Conservation (phyloP, 2,113 vertebrate species). For the Murina feae region DNA sequence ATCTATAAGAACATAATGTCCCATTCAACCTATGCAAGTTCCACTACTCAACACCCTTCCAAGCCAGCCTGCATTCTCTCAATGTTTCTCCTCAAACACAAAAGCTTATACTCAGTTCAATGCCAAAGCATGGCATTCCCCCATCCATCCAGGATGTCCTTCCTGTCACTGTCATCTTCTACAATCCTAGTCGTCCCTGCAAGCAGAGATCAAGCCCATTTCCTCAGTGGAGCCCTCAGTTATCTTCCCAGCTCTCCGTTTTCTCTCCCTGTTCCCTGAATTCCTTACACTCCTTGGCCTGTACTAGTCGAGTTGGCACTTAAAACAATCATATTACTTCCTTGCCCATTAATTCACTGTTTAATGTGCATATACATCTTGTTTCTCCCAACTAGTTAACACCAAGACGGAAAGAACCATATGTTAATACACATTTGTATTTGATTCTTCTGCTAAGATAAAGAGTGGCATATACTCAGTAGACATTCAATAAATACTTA, state of each 20-base stretch:
- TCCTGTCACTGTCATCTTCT: background rate
- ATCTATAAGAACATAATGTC: background rate
- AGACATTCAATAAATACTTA: background rate
- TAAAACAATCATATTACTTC: background rate
- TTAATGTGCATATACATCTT: background rate
- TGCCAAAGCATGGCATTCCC: fast-evolving
- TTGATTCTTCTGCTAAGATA: background rate
- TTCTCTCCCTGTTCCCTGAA: background rate
- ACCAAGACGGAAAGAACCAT: background rate
- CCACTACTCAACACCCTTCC: background rate
- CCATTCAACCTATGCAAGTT: background rate
- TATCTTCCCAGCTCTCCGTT: background rate
- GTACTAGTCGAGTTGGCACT: background rate
- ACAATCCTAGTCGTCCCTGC: background rate
- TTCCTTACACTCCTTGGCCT: background rate
- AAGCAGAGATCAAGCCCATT: background rate
- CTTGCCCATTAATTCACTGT: background rate
- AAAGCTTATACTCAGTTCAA: background rate
- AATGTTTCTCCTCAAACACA: background rate
- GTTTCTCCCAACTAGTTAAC: background rate
- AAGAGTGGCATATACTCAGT: background rate
- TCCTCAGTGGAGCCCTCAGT: background rate
- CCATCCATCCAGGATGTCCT: background rate
- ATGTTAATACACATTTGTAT: background rate
- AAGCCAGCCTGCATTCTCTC: background rate